Evolutionary conservation across 2,888 invertebrate genomes (phyloP), one percentile per base, ranked within the genome.

Genomic region (Agrotis puta): DNA sequence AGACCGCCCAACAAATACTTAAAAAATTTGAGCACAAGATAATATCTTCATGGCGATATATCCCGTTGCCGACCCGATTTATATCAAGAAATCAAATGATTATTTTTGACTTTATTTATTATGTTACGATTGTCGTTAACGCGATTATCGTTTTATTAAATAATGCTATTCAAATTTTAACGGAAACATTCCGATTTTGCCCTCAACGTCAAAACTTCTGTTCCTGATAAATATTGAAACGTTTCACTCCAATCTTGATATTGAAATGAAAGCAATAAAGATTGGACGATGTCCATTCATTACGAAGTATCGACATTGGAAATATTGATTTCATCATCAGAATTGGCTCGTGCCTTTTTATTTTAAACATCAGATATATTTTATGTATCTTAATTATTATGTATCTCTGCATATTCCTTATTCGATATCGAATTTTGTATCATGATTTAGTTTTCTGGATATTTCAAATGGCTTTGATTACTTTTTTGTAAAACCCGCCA

Each of bases 1-100:
- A 88, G 83, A 85, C 88, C 88, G 89, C 86, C 83, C 82, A 82
- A 88, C 88, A 74, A 87, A 86, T 85, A 87, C 85, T 81, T 85
- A 74, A 81, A 81, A 81, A 87, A 87, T 81, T 72, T 81, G 64
- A 66, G 63, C 70, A 62, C 62, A 58, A 85, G 89, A 90, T 90
- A 85, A 77, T 69, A 88, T 90, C 88, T 83, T 82, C 71, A 82
- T 76, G 73, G 82, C 76, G 68, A 79, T 61, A 56, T 77, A 74
- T 85, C 75, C 79, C 82, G 84, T 82, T 84, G 72, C 51, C 59
- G 61, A 71, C 69, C 64, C 53, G 54, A 74, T 82, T 74, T 64
- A 72, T 67, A 76, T 70, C 61, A 61, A 53, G 70, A 72, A 76
- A 77, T 76, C 70, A 77, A 77, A 87, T 83, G 64, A 77, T 68